Percentiles rank a stretch among this genome's conserved stretches.
These are phyloP conservation scores for Abrostola triplasia DNA, from an alignment of 2,888 invertebrate species.

Conservation along the genomic window DNA sequence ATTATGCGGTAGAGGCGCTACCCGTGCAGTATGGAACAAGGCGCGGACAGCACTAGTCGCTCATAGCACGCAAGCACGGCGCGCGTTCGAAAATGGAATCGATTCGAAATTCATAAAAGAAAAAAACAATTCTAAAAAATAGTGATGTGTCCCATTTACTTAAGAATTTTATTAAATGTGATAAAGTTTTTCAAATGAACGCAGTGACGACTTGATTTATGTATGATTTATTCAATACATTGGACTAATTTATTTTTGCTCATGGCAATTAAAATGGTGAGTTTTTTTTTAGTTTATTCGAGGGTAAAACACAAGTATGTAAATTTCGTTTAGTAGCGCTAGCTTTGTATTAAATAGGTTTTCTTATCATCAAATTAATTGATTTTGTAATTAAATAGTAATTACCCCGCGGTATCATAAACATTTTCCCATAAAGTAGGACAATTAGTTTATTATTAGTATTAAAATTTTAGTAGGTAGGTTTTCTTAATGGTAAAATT, in stretches of 20 bases:
- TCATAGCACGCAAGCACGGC: conserved; percentile 55
- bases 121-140: conserved; percentile 37
- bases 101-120: conserved; percentile 35
- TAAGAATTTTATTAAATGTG: conserved; percentile 65
- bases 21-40: conserved; percentile 69
- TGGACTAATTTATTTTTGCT: conserved; percentile 86
- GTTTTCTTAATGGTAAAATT: background rate
- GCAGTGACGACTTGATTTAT: conserved; percentile 83
- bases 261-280: conserved; percentile 86
- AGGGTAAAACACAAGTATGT: conserved; percentile 17
- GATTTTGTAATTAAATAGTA: conserved; percentile 41
- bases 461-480: background rate
- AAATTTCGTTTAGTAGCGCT: conserved; percentile 7
- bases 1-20: conserved; percentile 45
- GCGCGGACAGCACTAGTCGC: conserved; percentile 70
- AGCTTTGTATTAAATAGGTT: conserved; percentile 28
- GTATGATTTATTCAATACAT: conserved; percentile 88
- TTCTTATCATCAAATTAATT: conserved; percentile 45
- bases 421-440: conserved; percentile 25
- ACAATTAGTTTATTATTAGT: conserved; percentile 8
- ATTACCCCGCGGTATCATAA: conserved; percentile 20
- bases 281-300: conserved; percentile 62
- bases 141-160: conserved; percentile 52
- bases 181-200: conserved; percentile 79
- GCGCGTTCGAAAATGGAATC: conserved; percentile 63